Evolutionary conservation across 2,888 invertebrate genomes (phyloP), one percentile per base, ranked within the genome.

Genomic region (Endotricha flammealis): DNA sequence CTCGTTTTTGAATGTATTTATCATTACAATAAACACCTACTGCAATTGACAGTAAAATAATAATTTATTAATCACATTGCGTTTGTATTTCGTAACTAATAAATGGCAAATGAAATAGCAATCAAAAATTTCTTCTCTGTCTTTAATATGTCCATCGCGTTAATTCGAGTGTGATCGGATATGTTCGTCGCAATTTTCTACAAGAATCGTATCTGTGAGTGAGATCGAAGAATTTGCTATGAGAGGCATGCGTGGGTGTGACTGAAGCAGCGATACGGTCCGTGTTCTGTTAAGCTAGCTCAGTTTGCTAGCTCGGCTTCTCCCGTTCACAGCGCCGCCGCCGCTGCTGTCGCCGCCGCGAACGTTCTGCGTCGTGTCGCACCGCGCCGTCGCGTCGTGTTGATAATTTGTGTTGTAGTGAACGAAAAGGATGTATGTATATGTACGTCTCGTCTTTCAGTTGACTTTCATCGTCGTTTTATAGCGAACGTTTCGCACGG

Each of bases 391-490:
- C 54, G 63, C 51, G 49, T 53, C 54, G 63, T 78, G 78, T 78
- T 80, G 79, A 81, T 81, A 74, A 81, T 75, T 80, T 78, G 75
- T 76, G 72, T 72, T 76, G 77, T 73, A 67, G 67, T 60, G 79
- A 76, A 77, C 67, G 82, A 85, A 77, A 83, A 80, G 85, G 85
- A 83, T 79, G 75, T 79, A 77, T 78, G 77, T 82, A 85, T 85
- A 82, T 82, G 73, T 82, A 77, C 76, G 78, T 83, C 85, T 85
- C 85, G 83, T 81, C 83, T 85, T 83, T 83, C 85, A 86, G 85
- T 86, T 85, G 85, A 85, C 85, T 86, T 86, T 85, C 83, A 83
- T 81, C 85, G 79, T 77, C 78, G 83, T 81, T 82, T 80, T 78
- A 82, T 76, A 74, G 83, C 74, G 83, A 85, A 85, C 85, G 85